Base-by-base conservation (phyloP, 1,140 invertebrate species). In the Nixonia krombeini region DNA sequence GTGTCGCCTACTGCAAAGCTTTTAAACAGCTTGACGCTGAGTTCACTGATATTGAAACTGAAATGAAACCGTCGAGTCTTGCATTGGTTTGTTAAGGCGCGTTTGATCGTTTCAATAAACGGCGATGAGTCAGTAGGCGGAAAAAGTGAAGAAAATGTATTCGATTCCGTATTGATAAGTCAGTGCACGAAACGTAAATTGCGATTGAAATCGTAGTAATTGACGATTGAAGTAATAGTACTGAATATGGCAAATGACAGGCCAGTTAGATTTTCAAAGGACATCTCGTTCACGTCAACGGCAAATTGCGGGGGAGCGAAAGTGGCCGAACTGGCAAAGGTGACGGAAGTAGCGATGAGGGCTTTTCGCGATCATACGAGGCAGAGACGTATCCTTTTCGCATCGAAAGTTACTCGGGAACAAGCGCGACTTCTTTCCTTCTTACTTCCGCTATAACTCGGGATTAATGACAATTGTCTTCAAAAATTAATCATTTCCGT, bases 401-500 rank as follows among this genome's bases (percentile, higher is more conserved):
- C 26, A 7, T 10, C 5, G 26, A 42, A 25, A 42, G 40, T 12
- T n/a, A n/a, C n/a, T n/a, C n/a, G n/a, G n/a, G n/a, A n/a, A n/a
- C n/a, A n/a, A n/a, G 29, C 15, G 45, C 29, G 21, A 13, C 12
- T n/a, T 16, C 50, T 33, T 44, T 38, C 23, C 1, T 28, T 25
- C 12, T 12, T 5, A 26, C 4, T 26, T 31, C 12, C 29, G 29
- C 29, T 12, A 18, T 26, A 12, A 29, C 5, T 9, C 23, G 40
- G 38, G 25, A 61, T 51, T 45, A 61, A 61, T 61, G 47, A 61
- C 33, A 21, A 28, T 28, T 16, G 49, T 25, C 29, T 59, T 59
- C 18, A 23, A 62, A 49, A 63, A 63, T 55, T 49, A 63, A 55
- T 63, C 59, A 45, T 51, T 56, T 44, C 38, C 28, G 40, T 55